Base-by-base conservation (phyloP, 64 coral and sea anemone species). In the Acropora yongei region DNA sequence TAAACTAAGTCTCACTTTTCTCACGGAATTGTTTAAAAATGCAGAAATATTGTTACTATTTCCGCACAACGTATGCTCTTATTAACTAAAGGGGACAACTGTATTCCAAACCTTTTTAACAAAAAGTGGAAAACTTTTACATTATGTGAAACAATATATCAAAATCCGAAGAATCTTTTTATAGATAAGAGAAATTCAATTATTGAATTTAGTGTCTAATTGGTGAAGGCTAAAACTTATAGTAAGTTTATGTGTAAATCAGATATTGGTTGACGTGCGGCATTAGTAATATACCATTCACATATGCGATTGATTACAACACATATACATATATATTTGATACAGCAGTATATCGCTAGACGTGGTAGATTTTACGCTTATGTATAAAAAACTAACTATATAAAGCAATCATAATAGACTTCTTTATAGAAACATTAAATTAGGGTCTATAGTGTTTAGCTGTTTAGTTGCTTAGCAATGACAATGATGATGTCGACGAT, bases 201-300 rank as follows among this genome's bases (percentile, higher is more conserved):
- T 47, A 78, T 18, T 78, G 75, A 78, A 78, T 78, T 78, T 17
- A 48, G 8, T 39, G 5, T 17, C 12, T 18, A 47, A 16, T 2
- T 78, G 75, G 44, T 78, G 75, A 16, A 78, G 45, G 43, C 9
- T 44, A 78, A 78, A 47, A 78, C 75, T 78, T 78, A 78, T 78
- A 78, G 44, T 78, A 78, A 78, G 75, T 78, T 78, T 45, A 44
- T 46, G 44, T 47, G 75, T 78, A 78, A 78, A 78, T 78, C 75
- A 78, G 9, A 48, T 78, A 18, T 78, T 78, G 75, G 75, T 78
- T 78, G 44, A 14, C 44, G 17, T 78, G 10, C 10, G 44, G 17
- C 44, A 78, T 49, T 78, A 18, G 10, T 45, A 78, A 45, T 9
- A 76, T 30, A 6, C 11, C 41, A 3, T 44, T 44, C 39, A 48